These are phyloP conservation scores for Thinocorus orbignyianus DNA, from an alignment of 2,113 vertebrate genomes.

Conservation along the genomic window DNA sequence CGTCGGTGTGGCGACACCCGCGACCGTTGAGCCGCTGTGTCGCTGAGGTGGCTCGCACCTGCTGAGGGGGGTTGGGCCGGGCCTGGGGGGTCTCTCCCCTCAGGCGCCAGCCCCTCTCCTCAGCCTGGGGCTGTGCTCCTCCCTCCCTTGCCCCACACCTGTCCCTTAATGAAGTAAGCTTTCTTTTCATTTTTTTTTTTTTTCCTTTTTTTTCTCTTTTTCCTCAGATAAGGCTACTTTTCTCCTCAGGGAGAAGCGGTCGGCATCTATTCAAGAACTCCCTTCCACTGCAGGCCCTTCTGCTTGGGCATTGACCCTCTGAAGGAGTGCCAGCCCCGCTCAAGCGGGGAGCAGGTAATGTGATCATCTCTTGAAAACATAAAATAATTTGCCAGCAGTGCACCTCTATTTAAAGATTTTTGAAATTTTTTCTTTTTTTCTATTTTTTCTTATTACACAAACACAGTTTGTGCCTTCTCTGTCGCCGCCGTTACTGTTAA, in stretches of 20 bases:
- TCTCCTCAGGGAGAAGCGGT: neutral
- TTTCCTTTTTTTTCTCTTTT: no score
- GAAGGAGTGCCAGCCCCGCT: neutral
- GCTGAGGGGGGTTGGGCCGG: no score
- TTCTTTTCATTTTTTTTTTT: no score
- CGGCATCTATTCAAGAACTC: fast-evolving
- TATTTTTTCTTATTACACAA: neutral
- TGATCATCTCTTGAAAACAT: neutral
- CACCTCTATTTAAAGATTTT: neutral
- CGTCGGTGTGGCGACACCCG: neutral
- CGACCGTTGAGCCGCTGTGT: fast-evolving
- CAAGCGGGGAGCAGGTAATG: neutral
- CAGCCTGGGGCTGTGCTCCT: fast-evolving
- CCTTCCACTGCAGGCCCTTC: neutral
- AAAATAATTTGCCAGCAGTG: neutral
- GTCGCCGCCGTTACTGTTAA: neutral
- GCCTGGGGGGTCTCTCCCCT: neutral
- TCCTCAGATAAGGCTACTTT: neutral
- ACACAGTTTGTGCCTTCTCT: neutral
- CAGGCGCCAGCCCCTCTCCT: fast-evolving
- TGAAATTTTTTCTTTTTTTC: no score
- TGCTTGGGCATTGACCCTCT: fast-evolving
- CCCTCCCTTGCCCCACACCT: neutral
- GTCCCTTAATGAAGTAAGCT: fast-evolving
- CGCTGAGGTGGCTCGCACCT: fast-evolving